phyloP scores from a whole-genome alignment of 2,797 vertebrate species.

The Botia kubotai region DNA sequence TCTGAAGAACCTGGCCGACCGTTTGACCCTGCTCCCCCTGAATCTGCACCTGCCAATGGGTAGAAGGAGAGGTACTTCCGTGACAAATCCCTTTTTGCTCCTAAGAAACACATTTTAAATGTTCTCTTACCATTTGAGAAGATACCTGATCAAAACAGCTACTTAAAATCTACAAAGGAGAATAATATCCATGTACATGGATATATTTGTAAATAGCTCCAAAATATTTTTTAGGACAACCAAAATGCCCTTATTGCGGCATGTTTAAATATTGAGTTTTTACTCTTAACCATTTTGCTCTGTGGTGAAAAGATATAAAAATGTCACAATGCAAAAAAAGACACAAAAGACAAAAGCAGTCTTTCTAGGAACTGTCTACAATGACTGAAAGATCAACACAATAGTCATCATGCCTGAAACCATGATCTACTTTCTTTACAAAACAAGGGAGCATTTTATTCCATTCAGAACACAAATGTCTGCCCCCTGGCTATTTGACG shows the following conservation, averaged over 20 bases:
- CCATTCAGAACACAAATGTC: background rate
- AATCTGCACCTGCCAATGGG: constrained; percentile 84
- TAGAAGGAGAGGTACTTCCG: background rate
- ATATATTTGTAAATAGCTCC: no score
- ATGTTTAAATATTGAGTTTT: no score
- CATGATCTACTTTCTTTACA: constrained; percentile 3
- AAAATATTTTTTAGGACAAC: no score
- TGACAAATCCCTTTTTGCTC: background rate
- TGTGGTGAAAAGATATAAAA: no score
- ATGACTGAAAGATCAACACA: background rate
- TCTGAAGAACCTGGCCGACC: constrained; percentile 90
- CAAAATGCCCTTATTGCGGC: no score
- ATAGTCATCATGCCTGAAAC: constrained; percentile 5
- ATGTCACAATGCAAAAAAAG: background rate
- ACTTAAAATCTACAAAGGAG: no score
- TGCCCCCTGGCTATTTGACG: background rate
- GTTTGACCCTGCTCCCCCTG: constrained; percentile 89
- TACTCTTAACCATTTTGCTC: no score
- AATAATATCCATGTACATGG: no score
- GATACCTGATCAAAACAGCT: no score
- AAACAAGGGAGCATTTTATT: background rate
- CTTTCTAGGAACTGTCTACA: background rate
- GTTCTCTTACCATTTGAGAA: background rate
- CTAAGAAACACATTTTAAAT: background rate
- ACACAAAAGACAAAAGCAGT: no score